A percentile compares a stretch with the other conserved stretches of the same genome.
phyloP scores from a whole-genome alignment of 2,797 vertebrate species.

The Lepus oiostolus region DNA sequence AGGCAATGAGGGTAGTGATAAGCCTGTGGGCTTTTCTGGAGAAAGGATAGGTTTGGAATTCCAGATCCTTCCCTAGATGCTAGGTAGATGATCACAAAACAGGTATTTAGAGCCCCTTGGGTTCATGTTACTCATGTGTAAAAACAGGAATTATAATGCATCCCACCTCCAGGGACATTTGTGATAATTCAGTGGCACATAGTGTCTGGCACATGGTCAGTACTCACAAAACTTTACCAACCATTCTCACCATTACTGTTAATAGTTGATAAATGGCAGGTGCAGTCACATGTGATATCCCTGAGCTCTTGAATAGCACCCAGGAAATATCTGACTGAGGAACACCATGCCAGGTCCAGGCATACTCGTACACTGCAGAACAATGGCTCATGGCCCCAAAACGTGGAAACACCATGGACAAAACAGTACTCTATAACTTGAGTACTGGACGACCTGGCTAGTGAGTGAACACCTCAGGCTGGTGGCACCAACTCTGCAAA shows the following conservation, averaged over 20 bases:
- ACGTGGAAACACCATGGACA: neutral
- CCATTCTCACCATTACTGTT: neutral
- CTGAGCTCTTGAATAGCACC: neutral
- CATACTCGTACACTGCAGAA: neutral
- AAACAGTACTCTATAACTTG: neutral
- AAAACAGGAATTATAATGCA: constrained; percentile 7
- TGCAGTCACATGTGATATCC: neutral
- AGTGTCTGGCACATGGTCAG: neutral
- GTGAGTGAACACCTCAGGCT: neutral
- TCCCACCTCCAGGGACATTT: neutral
- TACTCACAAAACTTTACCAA: neutral
- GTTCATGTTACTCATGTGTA: neutral
- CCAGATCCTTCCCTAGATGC: neutral
- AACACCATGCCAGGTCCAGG: neutral
- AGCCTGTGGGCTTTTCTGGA: neutral
- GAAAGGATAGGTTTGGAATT: neutral
- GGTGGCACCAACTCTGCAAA: neutral
- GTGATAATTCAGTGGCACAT: neutral
- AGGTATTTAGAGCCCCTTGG: neutral
- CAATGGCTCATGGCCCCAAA: neutral
- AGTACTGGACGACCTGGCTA: neutral
- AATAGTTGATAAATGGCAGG: neutral
- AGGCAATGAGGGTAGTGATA: neutral
- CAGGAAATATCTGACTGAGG: neutral
- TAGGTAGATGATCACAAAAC: neutral